Base-by-base conservation (phyloP, 2,113 vertebrate genomes). In the Pseudolaguvia tuberculata region DNA sequence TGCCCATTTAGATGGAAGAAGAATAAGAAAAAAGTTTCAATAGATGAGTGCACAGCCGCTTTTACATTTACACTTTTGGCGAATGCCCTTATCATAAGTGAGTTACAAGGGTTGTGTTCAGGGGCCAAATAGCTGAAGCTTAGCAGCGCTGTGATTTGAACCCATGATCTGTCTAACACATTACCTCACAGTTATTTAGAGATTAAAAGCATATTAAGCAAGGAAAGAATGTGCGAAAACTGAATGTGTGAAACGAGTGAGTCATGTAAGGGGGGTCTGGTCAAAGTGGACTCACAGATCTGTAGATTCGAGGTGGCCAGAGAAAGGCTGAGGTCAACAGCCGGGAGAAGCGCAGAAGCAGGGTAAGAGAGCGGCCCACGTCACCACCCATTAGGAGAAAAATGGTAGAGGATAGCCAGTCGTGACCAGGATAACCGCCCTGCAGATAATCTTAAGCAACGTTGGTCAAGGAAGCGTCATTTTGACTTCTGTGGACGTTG, bases 331-430 rank as follows among this genome's bases (percentile, higher is more conserved):
- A 96, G 53, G 87, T 80, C 23, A 96, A 92, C 81, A 96, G 91
- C 73, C 72, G 68, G 61, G 94, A 92, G 74, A 98, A 92, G 6
- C 68, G 85, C 68, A 92, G 91, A 8, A 99, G 89, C 79, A 96
- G 87, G 0, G 0, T 68, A 50, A 95, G 83, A 13, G 94, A 92
- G 66, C 88, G 91, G 27, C 92, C 86, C 66, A n/a, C 27, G 5
- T 95, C 86, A 14, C 95, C 96, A 0, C 87, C 83, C 94, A 94
- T 93, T 55, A 98, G 83, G 78, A 98, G 88, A 86, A 98, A 98
- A 9, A 95, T 79, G 4, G 95, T 95, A 78, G 93, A 93, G 0
- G 84, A 88, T 88, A 98, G 92, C 97, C 95, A 98, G 84, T 99
- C 96, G 8, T 95, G 88, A 80, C 93, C 92, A 31, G 89, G 61